Conservation (phyloP, 1,140 invertebrate species). For the Listronotus bonariensis region DNA sequence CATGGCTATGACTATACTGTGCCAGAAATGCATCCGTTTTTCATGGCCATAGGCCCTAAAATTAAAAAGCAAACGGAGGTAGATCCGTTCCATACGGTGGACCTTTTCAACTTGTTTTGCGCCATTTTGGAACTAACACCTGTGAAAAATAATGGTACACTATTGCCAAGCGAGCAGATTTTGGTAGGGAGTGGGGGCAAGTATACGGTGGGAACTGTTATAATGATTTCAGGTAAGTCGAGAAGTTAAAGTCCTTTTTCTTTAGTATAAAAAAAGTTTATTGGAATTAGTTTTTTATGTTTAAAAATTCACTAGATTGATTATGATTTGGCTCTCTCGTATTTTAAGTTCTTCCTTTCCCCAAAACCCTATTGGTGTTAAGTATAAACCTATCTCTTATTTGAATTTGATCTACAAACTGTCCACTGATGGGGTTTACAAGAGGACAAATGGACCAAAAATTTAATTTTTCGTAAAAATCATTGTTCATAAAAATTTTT, state of each 20-base stretch:
- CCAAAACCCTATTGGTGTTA: no score
- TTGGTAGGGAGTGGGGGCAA: constrained; percentile 25
- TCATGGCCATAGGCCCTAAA: constrained; percentile 69
- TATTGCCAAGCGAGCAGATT: constrained; percentile 41
- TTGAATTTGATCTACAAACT: no score
- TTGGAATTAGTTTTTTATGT: background rate
- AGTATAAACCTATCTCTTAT: no score
- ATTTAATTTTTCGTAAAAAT: no score
- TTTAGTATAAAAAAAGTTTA: constrained; percentile 3
- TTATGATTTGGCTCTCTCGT: no score
- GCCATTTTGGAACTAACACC: constrained; percentile 61
- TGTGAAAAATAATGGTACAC: constrained; percentile 47
- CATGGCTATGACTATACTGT: constrained; percentile 70
- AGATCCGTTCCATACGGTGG: constrained; percentile 65
- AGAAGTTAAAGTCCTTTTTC: no score
- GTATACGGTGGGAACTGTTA: constrained; percentile 37
- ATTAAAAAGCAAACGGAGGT: constrained; percentile 61
- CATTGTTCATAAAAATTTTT: no score
- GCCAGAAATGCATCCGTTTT: constrained; percentile 68
- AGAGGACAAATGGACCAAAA: no score
- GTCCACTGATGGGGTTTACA: no score
- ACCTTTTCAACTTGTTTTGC: constrained; percentile 72
- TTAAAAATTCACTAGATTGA: no score
- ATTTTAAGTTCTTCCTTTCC: no score
- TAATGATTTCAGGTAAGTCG: constrained; percentile 45